Conservation (phyloP, 2,113 vertebrate species). For the Psittacus erithacus region DNA sequence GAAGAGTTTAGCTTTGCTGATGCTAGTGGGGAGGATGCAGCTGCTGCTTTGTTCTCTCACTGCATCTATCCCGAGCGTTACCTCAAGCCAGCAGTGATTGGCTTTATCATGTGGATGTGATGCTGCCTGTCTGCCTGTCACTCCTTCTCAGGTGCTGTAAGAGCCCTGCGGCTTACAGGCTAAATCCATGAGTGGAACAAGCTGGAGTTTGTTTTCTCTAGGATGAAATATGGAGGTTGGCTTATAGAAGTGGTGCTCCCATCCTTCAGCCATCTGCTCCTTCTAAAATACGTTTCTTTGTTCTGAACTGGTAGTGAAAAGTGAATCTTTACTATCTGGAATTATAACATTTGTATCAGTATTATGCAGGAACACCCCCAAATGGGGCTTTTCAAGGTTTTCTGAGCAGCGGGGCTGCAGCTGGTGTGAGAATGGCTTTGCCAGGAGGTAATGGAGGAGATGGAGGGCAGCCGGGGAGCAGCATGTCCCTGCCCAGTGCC, state of each 20-base stretch:
- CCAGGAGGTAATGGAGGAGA: not conserved
- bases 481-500: fast-evolving
- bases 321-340: not conserved
- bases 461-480: not conserved
- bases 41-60: not conserved
- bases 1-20: not conserved
- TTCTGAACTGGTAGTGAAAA: not conserved
- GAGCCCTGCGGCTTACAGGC: not conserved
- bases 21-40: not conserved
- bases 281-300: not conserved
- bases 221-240: not conserved
- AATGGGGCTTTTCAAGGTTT: not conserved
- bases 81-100: not conserved
- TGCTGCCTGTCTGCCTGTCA: not conserved
- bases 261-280: not conserved
- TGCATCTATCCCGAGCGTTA: fast-evolving
- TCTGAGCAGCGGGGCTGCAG: not conserved
- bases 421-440: not conserved
- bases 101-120: not conserved
- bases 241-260: not conserved
- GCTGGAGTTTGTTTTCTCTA: not conserved
- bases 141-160: not conserved
- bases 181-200: not conserved
- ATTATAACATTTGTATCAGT: not conserved
- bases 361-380: not conserved